Base-by-base conservation (phyloP, 2,797 vertebrate genomes). In the Scolopax rusticola region DNA sequence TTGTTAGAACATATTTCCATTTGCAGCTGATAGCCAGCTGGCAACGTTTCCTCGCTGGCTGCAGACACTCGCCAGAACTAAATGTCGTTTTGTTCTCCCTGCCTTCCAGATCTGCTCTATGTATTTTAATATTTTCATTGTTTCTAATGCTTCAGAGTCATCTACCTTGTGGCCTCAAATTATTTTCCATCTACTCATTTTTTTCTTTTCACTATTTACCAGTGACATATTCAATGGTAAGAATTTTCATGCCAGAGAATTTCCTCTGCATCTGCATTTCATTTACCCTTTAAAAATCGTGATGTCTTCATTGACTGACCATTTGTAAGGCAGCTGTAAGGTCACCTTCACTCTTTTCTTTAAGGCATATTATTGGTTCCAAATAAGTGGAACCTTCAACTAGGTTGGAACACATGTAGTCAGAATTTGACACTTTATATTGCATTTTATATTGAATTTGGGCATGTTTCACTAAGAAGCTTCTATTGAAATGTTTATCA, bases 1-100 rank as follows among this genome's bases (percentile, higher is more conserved):
- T 90, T 97, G 94, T 73, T 84, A 64, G 69, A 95, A 86, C 83
- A 79, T 96, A 93, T 94, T 95, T 88, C 53, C 28, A 56, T n/a
- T 48, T 51, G 28, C 27, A 91, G 63, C 77, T 73, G 81, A 76
- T 56, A 70, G 78, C 79, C 94, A 94, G 43, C 83, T 97, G 94
- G 87, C 89, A 93, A 6, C 1, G n/a, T 16, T 16, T 81, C 59
- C 59, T 65, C 0, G 1, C 32, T 79, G 69, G 38, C 87, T 86
- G 54, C 36, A 70, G 32, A 70, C 17, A 4, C 16, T 92, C 85
- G 68, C 73, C 84, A 95, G 77, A 84, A 27, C 8, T 88, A 69
- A 93, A 56, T 38, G 19, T 28, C 47, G 1, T 43, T 92, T 94
- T 93, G 18, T 84, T 87, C 18, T 82, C 38, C 17, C 27, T 41